These are phyloP conservation scores for Drosophila sproati DNA, from an alignment of 1,140 invertebrate genomes.

Conservation along the genomic window DNA sequence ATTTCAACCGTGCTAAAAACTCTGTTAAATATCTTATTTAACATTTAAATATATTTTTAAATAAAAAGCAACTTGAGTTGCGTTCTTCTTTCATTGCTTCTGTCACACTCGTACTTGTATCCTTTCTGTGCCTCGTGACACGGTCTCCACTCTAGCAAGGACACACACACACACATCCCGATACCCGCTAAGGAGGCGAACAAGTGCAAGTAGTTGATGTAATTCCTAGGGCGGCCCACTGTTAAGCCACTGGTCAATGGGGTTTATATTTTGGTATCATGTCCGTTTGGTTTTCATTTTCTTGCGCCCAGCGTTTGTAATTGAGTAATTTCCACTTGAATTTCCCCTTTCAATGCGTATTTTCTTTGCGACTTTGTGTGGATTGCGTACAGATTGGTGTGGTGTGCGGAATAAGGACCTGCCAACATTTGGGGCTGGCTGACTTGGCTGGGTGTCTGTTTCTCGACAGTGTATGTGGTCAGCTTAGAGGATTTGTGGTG, in stretches of 20 bases:
- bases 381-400: conserved; percentile 74
- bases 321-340: conserved; percentile 83
- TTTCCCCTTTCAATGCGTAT: conserved; percentile 77
- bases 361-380: conserved; percentile 75
- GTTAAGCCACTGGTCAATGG: conserved; percentile 32
- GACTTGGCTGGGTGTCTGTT: conserved; percentile 59
- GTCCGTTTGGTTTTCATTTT: conserved; percentile 34
- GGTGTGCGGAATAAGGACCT: conserved; percentile 26
- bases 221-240: conserved; percentile 8
- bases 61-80: too few species aligned
- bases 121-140: conserved; percentile 11
- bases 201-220: neutral
- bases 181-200: neutral
- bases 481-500: conserved; percentile 72
- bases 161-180: conserved; percentile 12
- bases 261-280: conserved; percentile 19
- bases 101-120: too few species aligned
- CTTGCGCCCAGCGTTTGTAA: conserved; percentile 51
- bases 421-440: neutral
- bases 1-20: too few species aligned
- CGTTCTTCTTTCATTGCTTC: too few species aligned
- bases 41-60: too few species aligned
- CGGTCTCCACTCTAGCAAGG: conserved; percentile 29
- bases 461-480: conserved; percentile 31
- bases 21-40: too few species aligned